Evolutionary conservation across 92 coral and sea anemone genomes (phyloP), one percentile per base, ranked within the genome.

Genomic region (Heteractis magnifica): DNA sequence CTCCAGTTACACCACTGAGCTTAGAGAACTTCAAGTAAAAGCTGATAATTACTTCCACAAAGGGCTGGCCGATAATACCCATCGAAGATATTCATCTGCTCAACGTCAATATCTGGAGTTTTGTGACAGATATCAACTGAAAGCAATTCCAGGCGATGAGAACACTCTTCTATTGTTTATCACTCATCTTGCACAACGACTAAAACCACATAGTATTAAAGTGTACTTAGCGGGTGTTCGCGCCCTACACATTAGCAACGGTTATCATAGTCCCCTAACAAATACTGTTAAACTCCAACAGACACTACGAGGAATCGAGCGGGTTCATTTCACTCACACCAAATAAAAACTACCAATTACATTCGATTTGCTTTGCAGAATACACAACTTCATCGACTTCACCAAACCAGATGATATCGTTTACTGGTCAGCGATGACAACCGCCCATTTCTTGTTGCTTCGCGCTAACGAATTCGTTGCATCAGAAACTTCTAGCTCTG

Each of bases 191-290:
- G 75, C 92, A 1, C 74, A 68, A 4, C 59, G 84, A 7, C 15
- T 86, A 0, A 70, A 78, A 71, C 89, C 92, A 13, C 88, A 86
- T 49, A 51, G 81, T 13, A 89, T 89, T n/a, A 65, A 82, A 73
- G 93, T 90, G 7, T 90, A 83, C 55, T 48, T 87, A 6, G 81
- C 88, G 18, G 90, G 86, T 10, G 81, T 90, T 59, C 88, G 93
- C 48, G 80, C 93, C 5, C 74, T 84, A n/a, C 86, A 87, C 71
- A 78, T 88, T 14, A 82, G 77, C 52, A 52, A 79, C 23, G 92
- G 92, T 49, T 72, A 60, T 59, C 52, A 71, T 4, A 90, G 78
- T 56, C 92, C 92, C 3, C 62, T 83, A 10, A 72, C 87, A 2
- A 64, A 83, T 76, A 59, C 85, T 52, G 71, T 83, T 26, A 78